A percentile compares a stretch with the other conserved stretches of the same genome.
Evolutionary conservation across 2,113 vertebrate species (phyloP).

Genomic region (Alligator sinensis): DNA sequence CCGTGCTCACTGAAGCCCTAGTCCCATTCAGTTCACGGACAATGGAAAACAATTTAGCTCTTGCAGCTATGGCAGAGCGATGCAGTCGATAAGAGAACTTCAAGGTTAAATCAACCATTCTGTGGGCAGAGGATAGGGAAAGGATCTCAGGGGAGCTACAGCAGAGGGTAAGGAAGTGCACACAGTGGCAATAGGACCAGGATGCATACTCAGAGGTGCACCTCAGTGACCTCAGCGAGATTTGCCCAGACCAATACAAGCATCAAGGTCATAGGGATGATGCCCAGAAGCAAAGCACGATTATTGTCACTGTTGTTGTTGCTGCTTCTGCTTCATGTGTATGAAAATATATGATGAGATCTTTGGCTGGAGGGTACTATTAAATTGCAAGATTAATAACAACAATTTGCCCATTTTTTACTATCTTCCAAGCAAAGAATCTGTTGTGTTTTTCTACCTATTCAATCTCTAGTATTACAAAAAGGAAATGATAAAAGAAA

Average conservation of each 20-base stretch:
- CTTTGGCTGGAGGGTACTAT: not conserved
- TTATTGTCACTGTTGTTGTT: not conserved
- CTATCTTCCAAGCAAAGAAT: not conserved
- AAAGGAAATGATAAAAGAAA: conserved; percentile 1
- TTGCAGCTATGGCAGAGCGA: conserved; percentile 39
- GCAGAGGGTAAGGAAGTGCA: not conserved
- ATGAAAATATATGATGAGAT: not conserved
- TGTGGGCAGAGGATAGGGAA: not conserved
- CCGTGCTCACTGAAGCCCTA: conserved; percentile 36
- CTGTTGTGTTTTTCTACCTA: not conserved
- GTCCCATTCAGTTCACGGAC: conserved; percentile 60
- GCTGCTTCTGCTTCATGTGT: not conserved
- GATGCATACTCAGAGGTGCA: not conserved
- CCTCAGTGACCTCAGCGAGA: not conserved
- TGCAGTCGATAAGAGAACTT: conserved; percentile 63
- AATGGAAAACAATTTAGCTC: conserved; percentile 66
- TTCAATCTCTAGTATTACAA: not conserved
- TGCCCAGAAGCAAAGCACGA: not conserved
- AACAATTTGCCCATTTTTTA: not conserved
- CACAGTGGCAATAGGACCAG: not conserved
- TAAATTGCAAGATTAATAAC: not conserved
- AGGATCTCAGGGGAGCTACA: not conserved
- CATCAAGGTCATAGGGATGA: not conserved
- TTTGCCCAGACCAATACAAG: not conserved
- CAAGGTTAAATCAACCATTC: conserved; percentile 69